These are phyloP conservation scores for Tortricodes alternella DNA, from an alignment of 2,888 invertebrate species.

Conservation along the genomic window DNA sequence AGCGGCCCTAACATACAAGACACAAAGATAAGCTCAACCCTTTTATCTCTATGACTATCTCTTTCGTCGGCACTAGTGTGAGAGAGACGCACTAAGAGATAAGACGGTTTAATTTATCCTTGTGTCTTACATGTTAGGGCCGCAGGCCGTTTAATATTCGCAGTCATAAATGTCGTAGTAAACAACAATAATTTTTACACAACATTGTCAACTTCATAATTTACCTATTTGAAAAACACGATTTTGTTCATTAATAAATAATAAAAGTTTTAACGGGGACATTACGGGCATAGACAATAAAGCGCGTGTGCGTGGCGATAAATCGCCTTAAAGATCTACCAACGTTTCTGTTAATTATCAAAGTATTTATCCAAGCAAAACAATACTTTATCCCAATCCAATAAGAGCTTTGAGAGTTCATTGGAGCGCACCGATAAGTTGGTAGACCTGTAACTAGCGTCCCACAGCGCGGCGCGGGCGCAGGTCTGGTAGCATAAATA, in stretches of 20 bases:
- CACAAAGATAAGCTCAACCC: too few relatives aligned
- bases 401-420: too few relatives aligned
- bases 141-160: conserved; percentile 21
- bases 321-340: too few relatives aligned
- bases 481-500: conserved; percentile 55
- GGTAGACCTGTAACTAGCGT: conserved; percentile 58
- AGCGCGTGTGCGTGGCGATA: conserved; percentile 49
- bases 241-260: conserved; percentile 57
- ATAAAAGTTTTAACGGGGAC: conserved; percentile 49
- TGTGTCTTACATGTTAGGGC: conserved; percentile 2
- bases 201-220: conserved; percentile 25
- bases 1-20: too few relatives aligned
- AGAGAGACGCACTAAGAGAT: too few relatives aligned
- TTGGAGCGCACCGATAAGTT: too few relatives aligned
- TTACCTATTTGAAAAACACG: conserved; percentile 22
- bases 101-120: too few relatives aligned
- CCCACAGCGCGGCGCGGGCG: conserved; percentile 44
- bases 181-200: conserved; percentile 27
- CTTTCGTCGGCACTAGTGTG: too few relatives aligned
- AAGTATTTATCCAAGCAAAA: too few relatives aligned
- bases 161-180: conserved; percentile 28
- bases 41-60: too few relatives aligned
- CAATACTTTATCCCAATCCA: too few relatives aligned
- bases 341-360: too few relatives aligned
- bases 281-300: conserved; percentile 43